Conservation (phyloP, 2,888 invertebrate species). For the Tipula unca region DNA sequence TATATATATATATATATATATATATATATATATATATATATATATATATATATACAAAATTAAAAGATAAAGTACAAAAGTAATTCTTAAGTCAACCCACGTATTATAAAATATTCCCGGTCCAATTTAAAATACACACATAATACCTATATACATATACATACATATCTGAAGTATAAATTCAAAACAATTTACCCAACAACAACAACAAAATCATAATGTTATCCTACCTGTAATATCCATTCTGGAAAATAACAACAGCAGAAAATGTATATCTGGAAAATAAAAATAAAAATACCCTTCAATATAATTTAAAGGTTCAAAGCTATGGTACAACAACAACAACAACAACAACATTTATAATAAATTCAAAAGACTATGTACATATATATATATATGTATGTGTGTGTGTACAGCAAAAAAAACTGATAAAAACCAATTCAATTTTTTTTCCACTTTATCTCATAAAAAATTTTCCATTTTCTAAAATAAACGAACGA, state of each 20-base stretch:
- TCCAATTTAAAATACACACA: not conserved
- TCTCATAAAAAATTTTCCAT: slow-evolving; percentile 2
- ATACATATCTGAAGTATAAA: not conserved
- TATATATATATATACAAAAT: not conserved
- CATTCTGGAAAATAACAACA: not conserved
- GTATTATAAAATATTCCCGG: not conserved
- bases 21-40: too few species aligned
- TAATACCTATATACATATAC: not conserved
- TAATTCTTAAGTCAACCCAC: not conserved
- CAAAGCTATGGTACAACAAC: not conserved
- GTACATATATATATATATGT: too few species aligned
- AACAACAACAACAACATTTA: not conserved
- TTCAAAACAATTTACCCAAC: not conserved
- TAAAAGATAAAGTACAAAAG: not conserved
- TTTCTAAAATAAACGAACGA: not conserved
- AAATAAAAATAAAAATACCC: not conserved
- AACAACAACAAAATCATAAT: not conserved
- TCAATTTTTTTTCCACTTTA: not conserved
- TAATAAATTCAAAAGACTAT: slow-evolving; percentile 1
- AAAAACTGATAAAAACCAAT: not conserved
- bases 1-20: too few species aligned
- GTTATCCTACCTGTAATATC: not conserved
- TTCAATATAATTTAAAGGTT: not conserved
- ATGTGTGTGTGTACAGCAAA: too few species aligned
- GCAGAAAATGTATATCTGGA: not conserved